These are phyloP conservation scores for Rhynchonycteris naso DNA, from an alignment of 2,797 vertebrate genomes.

Conservation along the genomic window DNA sequence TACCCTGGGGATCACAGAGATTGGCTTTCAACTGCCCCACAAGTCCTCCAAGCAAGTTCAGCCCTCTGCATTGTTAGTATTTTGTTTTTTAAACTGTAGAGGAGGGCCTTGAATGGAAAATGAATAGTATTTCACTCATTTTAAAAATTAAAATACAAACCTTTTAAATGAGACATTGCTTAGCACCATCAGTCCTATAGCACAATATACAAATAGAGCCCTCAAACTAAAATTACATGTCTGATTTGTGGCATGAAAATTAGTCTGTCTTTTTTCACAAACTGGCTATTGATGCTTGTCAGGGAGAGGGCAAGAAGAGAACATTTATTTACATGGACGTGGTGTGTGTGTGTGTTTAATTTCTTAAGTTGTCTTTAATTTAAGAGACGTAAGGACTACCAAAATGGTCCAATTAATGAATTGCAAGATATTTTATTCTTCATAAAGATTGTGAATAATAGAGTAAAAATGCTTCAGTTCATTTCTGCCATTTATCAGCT, in stretches of 20 bases:
- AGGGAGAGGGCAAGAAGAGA: not conserved
- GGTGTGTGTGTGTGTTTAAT: not conserved
- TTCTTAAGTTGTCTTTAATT: not conserved
- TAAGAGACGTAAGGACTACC: not conserved
- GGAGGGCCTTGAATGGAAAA: not conserved
- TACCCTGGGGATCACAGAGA: accelerated
- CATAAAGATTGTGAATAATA: not conserved
- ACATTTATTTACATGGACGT: not conserved
- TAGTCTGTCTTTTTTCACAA: not conserved
- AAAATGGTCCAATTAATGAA: not conserved
- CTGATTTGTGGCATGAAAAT: conserved; percentile 20
- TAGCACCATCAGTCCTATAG: not conserved
- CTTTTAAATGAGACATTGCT: not conserved
- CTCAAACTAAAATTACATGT: not conserved
- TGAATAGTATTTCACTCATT: not conserved
- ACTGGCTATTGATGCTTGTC: not conserved
- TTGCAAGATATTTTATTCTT: not conserved
- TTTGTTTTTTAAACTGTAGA: not conserved
- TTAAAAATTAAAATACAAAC: not conserved
- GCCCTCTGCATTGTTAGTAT: not conserved
- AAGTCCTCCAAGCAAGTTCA: no score
- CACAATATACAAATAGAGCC: not conserved
- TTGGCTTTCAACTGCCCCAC: not conserved
- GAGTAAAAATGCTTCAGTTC: not conserved
- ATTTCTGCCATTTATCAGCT: not conserved